A percentile compares a stretch with the other conserved stretches of the same genome.
Conservation (phyloP, 1,140 invertebrate species). For the Drosophila lowei region DNA sequence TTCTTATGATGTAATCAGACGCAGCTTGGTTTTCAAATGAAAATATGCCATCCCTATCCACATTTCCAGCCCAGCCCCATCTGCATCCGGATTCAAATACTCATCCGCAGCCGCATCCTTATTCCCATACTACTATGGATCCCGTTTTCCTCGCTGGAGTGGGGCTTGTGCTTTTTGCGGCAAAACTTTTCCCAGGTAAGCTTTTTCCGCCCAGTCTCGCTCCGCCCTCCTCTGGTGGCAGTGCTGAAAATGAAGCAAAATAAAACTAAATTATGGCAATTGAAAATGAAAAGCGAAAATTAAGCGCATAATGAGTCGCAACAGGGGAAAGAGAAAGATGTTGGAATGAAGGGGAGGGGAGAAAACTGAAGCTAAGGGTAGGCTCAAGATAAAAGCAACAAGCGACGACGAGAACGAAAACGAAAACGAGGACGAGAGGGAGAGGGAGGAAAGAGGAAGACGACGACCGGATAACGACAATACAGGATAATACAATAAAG, state of each 20-base stretch:
- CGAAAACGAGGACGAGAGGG: background rate
- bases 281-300: constrained; percentile 83
- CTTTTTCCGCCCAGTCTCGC: background rate
- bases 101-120: constrained; percentile 4
- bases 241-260: constrained; percentile 69
- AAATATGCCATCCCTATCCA: constrained; percentile 60
- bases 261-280: constrained; percentile 83
- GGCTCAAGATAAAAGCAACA: constrained; percentile 69
- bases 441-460: too few species aligned
- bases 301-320: constrained; percentile 80
- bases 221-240: background rate
- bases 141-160: background rate
- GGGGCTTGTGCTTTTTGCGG: constrained; percentile 39
- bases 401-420: constrained; percentile 25
- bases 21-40: constrained; percentile 75
- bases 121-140: background rate
- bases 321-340: background rate
- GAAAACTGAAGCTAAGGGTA: background rate
- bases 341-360: background rate
- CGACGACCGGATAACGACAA: constrained; percentile 44
- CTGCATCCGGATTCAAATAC: constrained; percentile 7
- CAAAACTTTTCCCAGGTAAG: constrained; percentile 53
- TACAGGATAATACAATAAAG: constrained; percentile 72
- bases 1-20: constrained; percentile 82
- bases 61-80: constrained; percentile 3